Evolutionary conservation across 2,113 vertebrate genomes (phyloP).

Genomic region (Strix uralensis): DNA sequence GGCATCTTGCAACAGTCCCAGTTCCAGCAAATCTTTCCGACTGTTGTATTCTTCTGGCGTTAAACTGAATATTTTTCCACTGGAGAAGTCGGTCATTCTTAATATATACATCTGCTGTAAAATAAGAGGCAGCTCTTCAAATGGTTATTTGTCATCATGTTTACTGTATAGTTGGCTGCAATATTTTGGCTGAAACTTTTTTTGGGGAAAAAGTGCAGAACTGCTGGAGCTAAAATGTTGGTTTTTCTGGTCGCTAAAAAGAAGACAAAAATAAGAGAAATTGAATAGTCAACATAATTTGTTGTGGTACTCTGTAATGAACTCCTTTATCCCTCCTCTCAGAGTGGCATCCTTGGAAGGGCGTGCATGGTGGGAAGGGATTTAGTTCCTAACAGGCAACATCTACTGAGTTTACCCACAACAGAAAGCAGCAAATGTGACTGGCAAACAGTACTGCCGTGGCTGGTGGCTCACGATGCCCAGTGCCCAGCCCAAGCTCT

Average conservation of each 20-base stretch:
- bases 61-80: constrained; percentile 37
- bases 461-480: neutral
- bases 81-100: neutral
- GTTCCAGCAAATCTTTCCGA: constrained; percentile 15
- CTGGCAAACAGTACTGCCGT: neutral
- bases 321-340: neutral
- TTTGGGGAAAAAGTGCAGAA: neutral
- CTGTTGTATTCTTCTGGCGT: neutral
- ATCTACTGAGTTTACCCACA: fast-evolving
- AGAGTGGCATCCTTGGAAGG: neutral
- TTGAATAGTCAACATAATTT: neutral
- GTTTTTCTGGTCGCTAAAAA: neutral
- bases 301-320: neutral
- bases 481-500: neutral
- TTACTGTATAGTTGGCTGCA: neutral
- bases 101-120: neutral
- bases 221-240: neutral
- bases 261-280: neutral
- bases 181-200: neutral
- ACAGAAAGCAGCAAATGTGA: neutral
- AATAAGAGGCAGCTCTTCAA: neutral
- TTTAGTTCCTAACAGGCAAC: neutral
- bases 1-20: neutral
- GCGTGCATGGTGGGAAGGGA: fast-evolving
- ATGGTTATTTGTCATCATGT: neutral